Evolutionary conservation across 1,140 invertebrate species (phyloP), one percentile per base, ranked within the genome.

Genomic region (Thaumetopoea pityocampa): DNA sequence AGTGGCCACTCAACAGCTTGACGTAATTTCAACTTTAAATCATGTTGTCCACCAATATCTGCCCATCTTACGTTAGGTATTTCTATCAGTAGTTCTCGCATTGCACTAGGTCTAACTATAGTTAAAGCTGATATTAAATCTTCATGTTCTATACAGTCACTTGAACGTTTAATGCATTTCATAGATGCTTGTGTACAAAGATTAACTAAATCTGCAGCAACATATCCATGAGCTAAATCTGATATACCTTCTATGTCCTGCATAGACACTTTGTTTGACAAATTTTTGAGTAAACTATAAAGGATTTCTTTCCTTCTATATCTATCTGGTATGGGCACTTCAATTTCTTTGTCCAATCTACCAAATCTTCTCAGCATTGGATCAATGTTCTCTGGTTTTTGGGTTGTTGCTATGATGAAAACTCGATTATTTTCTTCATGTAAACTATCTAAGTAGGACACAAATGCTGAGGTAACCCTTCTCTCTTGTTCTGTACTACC

Each of bases 1-100:
- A 98, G 58, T 0, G 97, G 97, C 96, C 96, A 98, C 64, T 98
- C 96, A 4, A 99, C 92, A 3, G 94, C 91, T 81, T 99, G 94
- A 47, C 91, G 89, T 18, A 99, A 72, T 64, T 96, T 93, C 14
- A 96, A 64, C 80, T 98, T 98, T 2, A 99, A 77, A 6, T 93
- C 89, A 16, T 92, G 86, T 70, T 96, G 94, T 0, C 98, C 98
- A 5, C 96, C 98, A 57, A 99, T 97, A 57, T 99, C 96, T 1
- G 87, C 78, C 98, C 97, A 99, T 57, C 88, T 87, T 0, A 96
- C 93, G 80, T 95, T 92, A 4, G 93, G 92, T 12, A 91, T 85
- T 80, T 97, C 94, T 43, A 98, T 90, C 11, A 93, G 83, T 1
- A 97, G 89, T 80, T 96, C 94, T 46, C 94, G 90, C 94, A 98